Base-by-base conservation (phyloP, 2,797 vertebrate genomes). In the Dipus sagitta region DNA sequence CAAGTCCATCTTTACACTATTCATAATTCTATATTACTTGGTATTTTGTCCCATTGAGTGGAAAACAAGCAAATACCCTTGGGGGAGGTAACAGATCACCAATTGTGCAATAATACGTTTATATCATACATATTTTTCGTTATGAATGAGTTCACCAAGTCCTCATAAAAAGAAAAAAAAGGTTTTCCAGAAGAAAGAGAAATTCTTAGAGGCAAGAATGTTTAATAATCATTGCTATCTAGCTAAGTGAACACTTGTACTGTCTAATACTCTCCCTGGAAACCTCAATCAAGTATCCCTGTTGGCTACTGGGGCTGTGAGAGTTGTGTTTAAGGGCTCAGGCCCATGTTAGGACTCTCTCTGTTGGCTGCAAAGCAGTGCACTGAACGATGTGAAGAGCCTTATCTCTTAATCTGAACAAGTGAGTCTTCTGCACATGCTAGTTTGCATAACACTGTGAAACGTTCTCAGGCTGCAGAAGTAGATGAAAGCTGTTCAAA, bases 161-260 rank as follows among this genome's bases (percentile, higher is more conserved):
- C 52, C 20, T 87, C 34, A 87, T 92, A n/a, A 75, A 91, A 82
- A 74, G 14, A 83, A 67, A 42, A 42, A 8, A 7, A 71, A 5
- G 1, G n/a, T 18, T 80, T 88, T 6, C n/a, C 30, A 3, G 76
- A 78, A 18, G 65, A 23, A 30, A 90, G 70, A 90, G 20, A 75
- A 34, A 68, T 72, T 82, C 6, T 94, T 75, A 77, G 74, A 88
- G 42, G 23, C 65, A 83, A 85, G 94, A 90, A 0, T 78, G 34
- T 32, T 71, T 86, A 76, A 62, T 5, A 47, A 60, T 24, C 24
- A 17, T 58, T 82, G 30, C 21, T 86, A 1, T 81, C 28, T 42
- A 54, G 60, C 14, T 28, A 70, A 60, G 18, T 78, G 62, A 81
- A 91, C 17, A 34, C 4, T 10, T 26, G 1, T 6, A 5, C 3